Evolutionary conservation across 2,888 invertebrate species (phyloP).

Genomic region (Xiphydria camelus): DNA sequence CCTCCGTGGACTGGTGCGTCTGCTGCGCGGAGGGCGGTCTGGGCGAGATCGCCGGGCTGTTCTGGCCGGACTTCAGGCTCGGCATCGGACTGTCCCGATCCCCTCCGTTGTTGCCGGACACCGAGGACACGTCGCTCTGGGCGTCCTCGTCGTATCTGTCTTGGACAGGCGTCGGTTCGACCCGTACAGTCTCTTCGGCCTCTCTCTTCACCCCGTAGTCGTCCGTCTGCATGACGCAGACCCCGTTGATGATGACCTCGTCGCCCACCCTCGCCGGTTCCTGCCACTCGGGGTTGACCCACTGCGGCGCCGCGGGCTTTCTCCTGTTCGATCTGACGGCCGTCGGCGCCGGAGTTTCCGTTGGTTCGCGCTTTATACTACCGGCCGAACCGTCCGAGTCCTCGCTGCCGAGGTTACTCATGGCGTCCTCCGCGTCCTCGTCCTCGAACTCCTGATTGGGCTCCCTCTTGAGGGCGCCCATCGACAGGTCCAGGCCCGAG

Average conservation of each 20-base stretch:
- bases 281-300: conserved; percentile 95
- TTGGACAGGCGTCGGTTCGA: conserved; percentile 76
- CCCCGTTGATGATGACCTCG: conserved; percentile 91
- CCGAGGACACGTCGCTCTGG: conserved; percentile 59
- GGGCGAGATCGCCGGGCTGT: conserved; percentile 48
- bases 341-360: conserved; percentile 56
- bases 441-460: conserved; percentile 79
- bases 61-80: conserved; percentile 49
- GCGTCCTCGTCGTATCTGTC: conserved; percentile 64
- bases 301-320: conserved; percentile 95
- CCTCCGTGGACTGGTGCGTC: conserved; percentile 38
- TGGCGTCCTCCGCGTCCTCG: conserved; percentile 70
- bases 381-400: conserved; percentile 61
- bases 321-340: conserved; percentile 69
- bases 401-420: conserved; percentile 76
- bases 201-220: conserved; percentile 65
- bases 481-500: conserved; percentile 85
- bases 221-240: conserved; percentile 87
- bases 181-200: conserved; percentile 72
- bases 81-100: conserved; percentile 51
- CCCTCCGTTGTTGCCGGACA: conserved; percentile 44
- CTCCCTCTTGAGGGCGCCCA: conserved; percentile 78
- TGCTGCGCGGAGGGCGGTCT: conserved; percentile 45
- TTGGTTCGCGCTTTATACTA: conserved; percentile 53
- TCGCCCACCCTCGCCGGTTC: conserved; percentile 64